These are phyloP conservation scores for Drosophila tani DNA, from an alignment of 1,140 invertebrate species.

Conservation along the genomic window DNA sequence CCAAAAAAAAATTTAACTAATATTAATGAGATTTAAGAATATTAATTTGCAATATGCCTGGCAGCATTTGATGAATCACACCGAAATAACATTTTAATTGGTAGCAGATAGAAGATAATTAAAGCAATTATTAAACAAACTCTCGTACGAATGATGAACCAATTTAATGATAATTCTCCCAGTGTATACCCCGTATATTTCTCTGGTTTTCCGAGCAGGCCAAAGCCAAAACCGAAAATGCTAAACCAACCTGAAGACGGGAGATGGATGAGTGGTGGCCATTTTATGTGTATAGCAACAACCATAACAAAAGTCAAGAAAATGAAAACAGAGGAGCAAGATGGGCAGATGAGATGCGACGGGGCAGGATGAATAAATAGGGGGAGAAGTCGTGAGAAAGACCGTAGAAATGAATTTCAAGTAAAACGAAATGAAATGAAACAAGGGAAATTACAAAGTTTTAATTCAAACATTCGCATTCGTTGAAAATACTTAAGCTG, in stretches of 20 bases:
- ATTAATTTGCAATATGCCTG: too few relatives aligned
- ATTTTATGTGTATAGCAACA: slow-evolving; percentile 44
- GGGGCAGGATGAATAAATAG: slow-evolving; percentile 19
- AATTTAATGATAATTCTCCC: background rate
- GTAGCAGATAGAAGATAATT: background rate
- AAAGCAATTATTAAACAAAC: background rate
- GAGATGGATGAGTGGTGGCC: slow-evolving; percentile 63
- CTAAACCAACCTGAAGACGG: slow-evolving; percentile 58
- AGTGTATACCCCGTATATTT: slow-evolving; percentile 7
- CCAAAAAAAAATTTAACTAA: too few relatives aligned
- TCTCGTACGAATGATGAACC: background rate
- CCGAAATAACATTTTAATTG: background rate
- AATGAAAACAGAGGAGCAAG: slow-evolving; percentile 43
- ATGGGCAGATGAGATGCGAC: slow-evolving; percentile 27
- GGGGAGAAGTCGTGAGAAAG: slow-evolving; percentile 38
- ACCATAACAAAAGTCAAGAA: slow-evolving; percentile 61
- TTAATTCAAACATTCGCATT: slow-evolving; percentile 83
- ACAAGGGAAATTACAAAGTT: slow-evolving; percentile 84
- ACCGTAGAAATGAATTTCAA: slow-evolving; percentile 79
- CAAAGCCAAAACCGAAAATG: slow-evolving; percentile 51
- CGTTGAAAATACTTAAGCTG: slow-evolving; percentile 80
- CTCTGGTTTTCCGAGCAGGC: slow-evolving; percentile 18
- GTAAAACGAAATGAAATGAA: slow-evolving; percentile 82
- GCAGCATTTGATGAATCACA: too few relatives aligned
- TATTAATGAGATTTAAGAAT: too few relatives aligned